Evolutionary conservation across 2,888 invertebrate species (phyloP).

Genomic region (Oxytorus armatus): DNA sequence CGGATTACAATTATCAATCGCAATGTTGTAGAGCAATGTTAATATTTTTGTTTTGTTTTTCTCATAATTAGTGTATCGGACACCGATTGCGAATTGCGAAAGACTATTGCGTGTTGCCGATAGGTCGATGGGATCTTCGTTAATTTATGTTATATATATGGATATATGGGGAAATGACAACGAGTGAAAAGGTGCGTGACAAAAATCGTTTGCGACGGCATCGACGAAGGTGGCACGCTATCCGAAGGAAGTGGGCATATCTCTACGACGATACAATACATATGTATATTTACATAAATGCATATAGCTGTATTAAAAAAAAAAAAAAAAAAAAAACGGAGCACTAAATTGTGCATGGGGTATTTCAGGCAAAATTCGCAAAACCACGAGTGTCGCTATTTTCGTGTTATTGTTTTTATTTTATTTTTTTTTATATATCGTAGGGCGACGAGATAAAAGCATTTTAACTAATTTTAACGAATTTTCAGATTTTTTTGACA

Average conservation of each 20-base stretch:
- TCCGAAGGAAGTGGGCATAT: conserved; percentile 78
- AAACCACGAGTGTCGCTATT: no score
- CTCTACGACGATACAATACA: conserved; percentile 54
- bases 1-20: background rate
- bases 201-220: conserved; percentile 59
- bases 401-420: no score
- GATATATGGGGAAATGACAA: conserved; percentile 7
- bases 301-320: conserved; percentile 16
- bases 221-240: conserved; percentile 66
- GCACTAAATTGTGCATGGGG: no score
- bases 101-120: conserved; percentile 49
- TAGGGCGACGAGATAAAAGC: no score
- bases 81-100: conserved; percentile 48
- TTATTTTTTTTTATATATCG: no score
- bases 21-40: no score
- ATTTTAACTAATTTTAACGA: no score
- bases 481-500: no score
- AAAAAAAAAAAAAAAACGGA: no score
- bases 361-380: no score
- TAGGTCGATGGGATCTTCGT: conserved; percentile 56
- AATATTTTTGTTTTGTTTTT: conserved; percentile 11
- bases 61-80: conserved; percentile 48
- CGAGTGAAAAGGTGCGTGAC: conserved; percentile 60
- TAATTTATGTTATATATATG: conserved; percentile 4
- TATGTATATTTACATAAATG: background rate